Base-by-base conservation (phyloP, 2,888 invertebrate genomes). In the Pseudanteris insignis region DNA sequence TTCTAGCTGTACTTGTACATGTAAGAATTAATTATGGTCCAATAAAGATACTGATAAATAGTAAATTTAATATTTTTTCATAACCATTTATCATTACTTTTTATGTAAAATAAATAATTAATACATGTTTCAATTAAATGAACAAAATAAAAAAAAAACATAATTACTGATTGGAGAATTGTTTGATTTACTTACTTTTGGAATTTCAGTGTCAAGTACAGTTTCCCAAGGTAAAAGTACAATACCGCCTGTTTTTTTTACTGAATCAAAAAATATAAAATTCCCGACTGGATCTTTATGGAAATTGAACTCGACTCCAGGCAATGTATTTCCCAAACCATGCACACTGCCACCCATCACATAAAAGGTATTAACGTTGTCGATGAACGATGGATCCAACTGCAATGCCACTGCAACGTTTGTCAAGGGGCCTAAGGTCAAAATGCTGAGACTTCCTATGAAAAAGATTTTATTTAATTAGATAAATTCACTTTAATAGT, bases 251-350 rank as follows among this genome's bases (percentile, higher is more conserved):
- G 81, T 81, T 40, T 74, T 58, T 0, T 61, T 47, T 0, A 58
- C 69, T 2, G 63, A 78, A 72, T 81, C 79, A 5, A 87, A 70
- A 1, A 84, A 82, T 13, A 86, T 81, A 24, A 77, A 76, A 13
- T 86, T 85, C 2, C 86, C 83, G 64, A 86, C 85, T 0, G 87
- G 86, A 71, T 88, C 87, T 48, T 74, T 75, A 38, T 73, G 70
- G 65, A 87, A 86, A 72, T 88, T 88, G 70, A 83, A 87, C 69
- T 88, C 87, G 0, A 83, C 81, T 12, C 68, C 65, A 0, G 65
- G 65, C 4, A n/a, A 11, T 1, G 7, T 11, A 2, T 62, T 59
- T 3, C 65, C 67, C 0, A 43, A 1, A 1, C 59, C 63, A 1
- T 28, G 24, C 1, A 78, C 68, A 28, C 70, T 74, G 2, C 77